Evolutionary conservation across 1,140 invertebrate species (phyloP).

Genomic region (Aricia agestis): DNA sequence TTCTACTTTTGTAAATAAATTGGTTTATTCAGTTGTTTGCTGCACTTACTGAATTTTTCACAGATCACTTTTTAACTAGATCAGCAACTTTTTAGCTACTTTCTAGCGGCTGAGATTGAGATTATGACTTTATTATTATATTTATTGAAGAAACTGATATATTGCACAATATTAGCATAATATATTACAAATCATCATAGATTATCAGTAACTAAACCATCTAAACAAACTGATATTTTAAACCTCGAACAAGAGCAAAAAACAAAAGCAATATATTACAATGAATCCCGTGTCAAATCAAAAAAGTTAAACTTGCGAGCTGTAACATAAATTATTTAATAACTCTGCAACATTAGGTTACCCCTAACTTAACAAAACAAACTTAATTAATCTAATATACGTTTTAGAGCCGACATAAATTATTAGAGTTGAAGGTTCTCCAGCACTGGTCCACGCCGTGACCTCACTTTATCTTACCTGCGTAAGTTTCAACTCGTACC

Average conservation of each 20-base stretch:
- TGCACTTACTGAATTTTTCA: no score
- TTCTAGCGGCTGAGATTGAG: no score
- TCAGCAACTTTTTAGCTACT: no score
- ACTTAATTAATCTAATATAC: slow-evolving; percentile 15
- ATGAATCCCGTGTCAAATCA: not conserved
- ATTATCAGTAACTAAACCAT: no score
- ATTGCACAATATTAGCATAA: no score
- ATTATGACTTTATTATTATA: no score
- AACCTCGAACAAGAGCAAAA: not conserved
- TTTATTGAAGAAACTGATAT: no score
- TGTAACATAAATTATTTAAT: slow-evolving; percentile 9
- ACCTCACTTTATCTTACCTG: slow-evolving; percentile 31
- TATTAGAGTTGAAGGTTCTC: slow-evolving; percentile 19
- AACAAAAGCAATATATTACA: not conserved
- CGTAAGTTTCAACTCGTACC: slow-evolving; percentile 33
- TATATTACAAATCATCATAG: no score
- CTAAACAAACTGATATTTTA: no score
- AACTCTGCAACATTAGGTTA: slow-evolving; percentile 2
- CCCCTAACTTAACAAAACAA: slow-evolving; percentile 2
- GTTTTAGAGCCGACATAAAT: slow-evolving; percentile 14
- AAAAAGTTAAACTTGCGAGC: not conserved
- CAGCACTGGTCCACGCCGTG: slow-evolving; percentile 18
- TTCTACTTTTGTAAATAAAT: no score
- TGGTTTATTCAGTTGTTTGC: no score
- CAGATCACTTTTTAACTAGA: no score